Evolutionary conservation across 2,888 invertebrate species (phyloP).

Genomic region (Agrilus cyanescens): DNA sequence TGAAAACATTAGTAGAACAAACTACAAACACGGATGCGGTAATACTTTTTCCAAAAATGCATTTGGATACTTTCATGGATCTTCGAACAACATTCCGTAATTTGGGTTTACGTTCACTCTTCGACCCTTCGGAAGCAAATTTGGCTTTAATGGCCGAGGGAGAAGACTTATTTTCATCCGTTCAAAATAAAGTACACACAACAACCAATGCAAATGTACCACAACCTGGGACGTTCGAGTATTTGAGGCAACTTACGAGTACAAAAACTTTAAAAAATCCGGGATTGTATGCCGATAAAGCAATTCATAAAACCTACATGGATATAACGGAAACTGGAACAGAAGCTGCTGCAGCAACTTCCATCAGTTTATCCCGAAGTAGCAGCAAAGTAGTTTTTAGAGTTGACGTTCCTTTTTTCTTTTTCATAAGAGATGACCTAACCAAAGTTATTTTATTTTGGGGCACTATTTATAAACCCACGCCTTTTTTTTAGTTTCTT

Average conservation of each 20-base stretch:
- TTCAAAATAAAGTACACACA: background rate
- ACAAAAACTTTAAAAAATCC: conserved; percentile 40
- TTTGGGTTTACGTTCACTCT: conserved; percentile 52
- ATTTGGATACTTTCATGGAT: conserved; percentile 46
- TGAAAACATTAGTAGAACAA: conserved; percentile 39
- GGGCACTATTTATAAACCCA: conserved; percentile 53
- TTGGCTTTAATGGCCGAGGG: conserved; percentile 52
- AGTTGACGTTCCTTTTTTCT: conserved; percentile 60
- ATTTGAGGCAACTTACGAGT: conserved; percentile 23
- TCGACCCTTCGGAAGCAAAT: conserved; percentile 48
- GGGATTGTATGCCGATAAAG: conserved; percentile 48
- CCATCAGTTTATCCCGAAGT: conserved; percentile 43
- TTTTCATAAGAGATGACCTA: conserved; percentile 58
- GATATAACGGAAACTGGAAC: conserved; percentile 57
- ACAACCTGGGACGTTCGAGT: conserved; percentile 22
- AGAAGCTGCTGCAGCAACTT: conserved; percentile 57
- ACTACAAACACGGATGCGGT: conserved; percentile 40
- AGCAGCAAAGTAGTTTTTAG: conserved; percentile 41
- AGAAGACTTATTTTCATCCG: conserved; percentile 6
- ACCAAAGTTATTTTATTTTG: conserved; percentile 59
- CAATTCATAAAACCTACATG: conserved; percentile 54
- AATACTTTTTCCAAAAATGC: conserved; percentile 60
- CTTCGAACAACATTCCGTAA: conserved; percentile 42
- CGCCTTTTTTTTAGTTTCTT: conserved; percentile 9
- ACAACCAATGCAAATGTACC: conserved; percentile 6